A percentile compares a stretch with the other conserved stretches of the same genome.
These are phyloP conservation scores for Leptinotarsa texana DNA, from an alignment of 1,140 invertebrate genomes.

Conservation along the genomic window DNA sequence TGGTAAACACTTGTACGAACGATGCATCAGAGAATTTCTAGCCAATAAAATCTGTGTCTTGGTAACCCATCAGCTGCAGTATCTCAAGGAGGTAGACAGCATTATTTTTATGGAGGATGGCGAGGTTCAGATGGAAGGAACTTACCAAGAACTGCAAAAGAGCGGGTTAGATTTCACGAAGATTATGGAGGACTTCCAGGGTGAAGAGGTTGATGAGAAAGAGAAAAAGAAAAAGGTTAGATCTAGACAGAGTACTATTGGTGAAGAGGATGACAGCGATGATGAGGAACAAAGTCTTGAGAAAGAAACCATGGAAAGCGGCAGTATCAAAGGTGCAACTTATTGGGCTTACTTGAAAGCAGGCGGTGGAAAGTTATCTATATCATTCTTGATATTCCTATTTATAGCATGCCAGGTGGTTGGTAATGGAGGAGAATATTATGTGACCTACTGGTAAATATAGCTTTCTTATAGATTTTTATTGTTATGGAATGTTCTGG, in stretches of 20 bases:
- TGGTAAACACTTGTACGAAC: slow-evolving; percentile 65
- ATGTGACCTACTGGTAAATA: slow-evolving; percentile 67
- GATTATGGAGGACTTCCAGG: slow-evolving; percentile 50
- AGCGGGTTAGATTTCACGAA: slow-evolving; percentile 56
- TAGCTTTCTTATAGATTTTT: not conserved
- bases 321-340: slow-evolving; percentile 62
- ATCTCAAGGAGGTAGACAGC: slow-evolving; percentile 65
- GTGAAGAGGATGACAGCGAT: slow-evolving; percentile 51
- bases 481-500: no score
- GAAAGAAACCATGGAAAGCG: slow-evolving; percentile 55
- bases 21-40: slow-evolving; percentile 62
- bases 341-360: slow-evolving; percentile 68
- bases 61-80: slow-evolving; percentile 76
- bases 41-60: slow-evolving; percentile 71
- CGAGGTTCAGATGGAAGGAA: slow-evolving; percentile 55
- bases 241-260: slow-evolving; percentile 56
- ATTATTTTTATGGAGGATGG: slow-evolving; percentile 59
- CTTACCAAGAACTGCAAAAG: slow-evolving; percentile 54
- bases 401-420: slow-evolving; percentile 65
- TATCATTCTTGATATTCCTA: slow-evolving; percentile 60
- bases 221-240: slow-evolving; percentile 48
- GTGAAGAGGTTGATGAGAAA: slow-evolving; percentile 51
- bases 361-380: slow-evolving; percentile 59
- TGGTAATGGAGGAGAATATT: slow-evolving; percentile 70
- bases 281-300: slow-evolving; percentile 45